Evolutionary conservation across 2,888 invertebrate species (phyloP).

Genomic region (Microplitis manilae): DNA sequence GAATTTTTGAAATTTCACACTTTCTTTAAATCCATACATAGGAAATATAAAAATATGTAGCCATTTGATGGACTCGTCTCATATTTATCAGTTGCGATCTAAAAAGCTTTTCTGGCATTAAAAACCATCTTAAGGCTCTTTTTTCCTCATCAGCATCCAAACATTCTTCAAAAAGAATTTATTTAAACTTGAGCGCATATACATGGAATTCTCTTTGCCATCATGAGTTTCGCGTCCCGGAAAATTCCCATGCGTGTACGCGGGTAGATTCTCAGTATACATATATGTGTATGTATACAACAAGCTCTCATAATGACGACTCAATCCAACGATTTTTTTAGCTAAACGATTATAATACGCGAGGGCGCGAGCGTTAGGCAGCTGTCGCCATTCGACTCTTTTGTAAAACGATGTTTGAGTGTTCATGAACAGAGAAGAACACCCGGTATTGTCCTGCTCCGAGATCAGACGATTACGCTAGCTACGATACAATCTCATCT

Average conservation of each 20-base stretch:
- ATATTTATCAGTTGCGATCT: neutral
- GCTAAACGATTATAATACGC: conserved; percentile 51
- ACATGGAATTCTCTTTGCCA: too few relatives aligned
- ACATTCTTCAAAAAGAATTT: neutral
- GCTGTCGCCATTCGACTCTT: conserved; percentile 68
- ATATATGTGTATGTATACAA: neutral
- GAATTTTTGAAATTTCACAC: neutral
- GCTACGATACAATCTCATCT: conserved; percentile 69
- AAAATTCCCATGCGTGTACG: neutral
- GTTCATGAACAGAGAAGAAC: conserved; percentile 68
- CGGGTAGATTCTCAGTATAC: neutral
- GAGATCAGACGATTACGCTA: conserved; percentile 69
- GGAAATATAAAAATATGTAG: neutral
- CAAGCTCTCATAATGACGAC: neutral
- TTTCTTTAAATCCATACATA: neutral
- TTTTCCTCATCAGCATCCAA: neutral
- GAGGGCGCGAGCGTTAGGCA: conserved; percentile 64
- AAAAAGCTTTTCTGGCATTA: neutral
- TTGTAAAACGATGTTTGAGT: conserved; percentile 70
- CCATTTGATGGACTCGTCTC: neutral
- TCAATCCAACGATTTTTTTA: conserved; percentile 37
- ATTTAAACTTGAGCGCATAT: neutral
- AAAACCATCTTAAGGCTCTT: neutral
- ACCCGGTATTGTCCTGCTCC: conserved; percentile 67
- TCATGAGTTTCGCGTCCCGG: neutral